Evolutionary conservation across 1,140 invertebrate species (phyloP), one percentile per base, ranked within the genome.

Genomic region (Drusus annulatus): DNA sequence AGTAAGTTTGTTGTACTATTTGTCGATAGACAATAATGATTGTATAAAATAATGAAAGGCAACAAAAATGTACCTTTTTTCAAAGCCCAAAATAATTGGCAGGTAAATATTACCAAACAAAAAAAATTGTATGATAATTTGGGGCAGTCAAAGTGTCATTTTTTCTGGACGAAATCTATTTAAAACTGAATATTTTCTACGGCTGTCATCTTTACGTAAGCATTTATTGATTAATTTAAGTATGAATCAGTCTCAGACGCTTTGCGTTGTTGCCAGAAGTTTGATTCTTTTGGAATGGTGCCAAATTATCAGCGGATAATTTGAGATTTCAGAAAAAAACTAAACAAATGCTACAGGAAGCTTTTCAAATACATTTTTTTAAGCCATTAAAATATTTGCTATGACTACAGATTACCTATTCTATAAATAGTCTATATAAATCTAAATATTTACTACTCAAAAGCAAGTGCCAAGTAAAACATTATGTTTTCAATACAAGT

Each of bases 271-370:
- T 71, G 68, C 68, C 68, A 71, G 4, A 19, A 51, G n/a, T 45
- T 51, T 50, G 7, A 21, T 71, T 51, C 5, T 51, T 23, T 51
- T 71, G 68, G 68, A 71, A 6, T 4, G 2, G 45, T 17, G 68
- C 68, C 68, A 71, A 71, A 21, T 17, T 71, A 71, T 71, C 45
- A 51, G 19, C 36, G 68, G 68, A 71, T 71, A 71, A 71, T 71
- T 71, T 71, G 36, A 71, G 45, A 71, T 13, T 71, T 52, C 68
- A 23, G 45, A 50, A 71, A 10, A 51, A 71, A 71, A 23, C 19
- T 19, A 71, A 45, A 21, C 31, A 36, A 36, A 36, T 36, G 31
- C 31, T 8, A 36, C 31, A 8, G 31, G 31, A 36, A 36, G 31
- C 31, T 36, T 36, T 36, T 36, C 31, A 36, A 36, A 36, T 36